Percentiles rank a stretch among this genome's conserved stretches.
Evolutionary conservation across 2,113 vertebrate genomes (phyloP).

Genomic region (Ameiurus melas): DNA sequence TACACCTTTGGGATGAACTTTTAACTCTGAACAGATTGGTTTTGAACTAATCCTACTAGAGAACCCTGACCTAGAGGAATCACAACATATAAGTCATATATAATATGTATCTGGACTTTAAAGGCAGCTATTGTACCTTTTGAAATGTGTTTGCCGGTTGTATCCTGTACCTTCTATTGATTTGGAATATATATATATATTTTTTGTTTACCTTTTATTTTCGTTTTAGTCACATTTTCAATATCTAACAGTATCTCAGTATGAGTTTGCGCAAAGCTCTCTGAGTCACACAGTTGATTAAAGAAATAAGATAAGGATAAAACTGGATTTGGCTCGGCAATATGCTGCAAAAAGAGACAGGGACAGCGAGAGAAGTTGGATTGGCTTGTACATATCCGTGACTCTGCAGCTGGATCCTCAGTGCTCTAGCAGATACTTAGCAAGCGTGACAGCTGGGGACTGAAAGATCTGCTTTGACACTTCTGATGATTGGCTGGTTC

Average conservation of each 20-base stretch:
- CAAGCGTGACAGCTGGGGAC: constrained; percentile 52
- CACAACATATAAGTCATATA: neutral
- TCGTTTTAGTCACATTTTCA: neutral
- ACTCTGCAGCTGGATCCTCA: constrained; percentile 44
- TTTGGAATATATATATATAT: neutral
- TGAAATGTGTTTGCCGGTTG: neutral
- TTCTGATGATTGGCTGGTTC: constrained; percentile 38
- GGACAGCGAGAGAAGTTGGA: constrained; percentile 50
- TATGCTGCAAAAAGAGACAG: constrained; percentile 44
- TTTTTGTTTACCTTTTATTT: neutral
- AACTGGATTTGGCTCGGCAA: constrained; percentile 63
- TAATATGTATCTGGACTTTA: neutral
- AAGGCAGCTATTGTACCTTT: neutral
- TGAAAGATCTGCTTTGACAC: constrained; percentile 39
- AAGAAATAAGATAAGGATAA: constrained; percentile 52
- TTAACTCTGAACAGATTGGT: neutral
- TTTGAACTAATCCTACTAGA: neutral
- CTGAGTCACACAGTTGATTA: constrained; percentile 48
- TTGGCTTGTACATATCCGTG: constrained; percentile 57
- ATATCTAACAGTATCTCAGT: neutral
- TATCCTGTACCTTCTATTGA: neutral
- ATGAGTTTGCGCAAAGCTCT: neutral
- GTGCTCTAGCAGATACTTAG: constrained; percentile 55
- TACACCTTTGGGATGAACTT: neutral
- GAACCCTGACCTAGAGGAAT: neutral